phyloP scores from a whole-genome alignment of 2,888 invertebrate genomes.

The Hipparchia semele region DNA sequence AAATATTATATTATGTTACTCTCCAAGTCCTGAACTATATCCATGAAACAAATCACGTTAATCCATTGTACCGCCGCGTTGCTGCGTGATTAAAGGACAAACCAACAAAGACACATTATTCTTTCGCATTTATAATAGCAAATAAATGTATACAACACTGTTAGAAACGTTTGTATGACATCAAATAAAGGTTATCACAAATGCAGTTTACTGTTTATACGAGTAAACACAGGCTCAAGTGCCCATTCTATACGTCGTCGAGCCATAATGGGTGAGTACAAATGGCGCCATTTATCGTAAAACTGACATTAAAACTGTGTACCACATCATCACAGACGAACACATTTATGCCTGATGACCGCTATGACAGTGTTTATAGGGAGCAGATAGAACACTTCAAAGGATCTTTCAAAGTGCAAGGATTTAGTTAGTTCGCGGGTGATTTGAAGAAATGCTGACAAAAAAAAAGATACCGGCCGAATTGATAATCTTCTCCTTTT shows the following conservation, averaged over 20 bases:
- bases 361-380: not conserved
- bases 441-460: too few species aligned
- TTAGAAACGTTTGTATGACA: not conserved
- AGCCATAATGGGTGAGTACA: conserved; percentile 66
- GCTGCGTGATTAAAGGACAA: too few species aligned
- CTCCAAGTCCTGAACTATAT: too few species aligned
- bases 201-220: conserved; percentile 59
- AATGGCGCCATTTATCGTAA: conserved; percentile 77
- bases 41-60: too few species aligned
- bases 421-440: too few species aligned
- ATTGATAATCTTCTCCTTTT: too few species aligned
- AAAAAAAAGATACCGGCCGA: too few species aligned
- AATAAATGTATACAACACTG: not conserved
- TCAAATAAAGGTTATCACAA: conserved; percentile 42
- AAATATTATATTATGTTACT: too few species aligned
- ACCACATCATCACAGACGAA: conserved; percentile 63
- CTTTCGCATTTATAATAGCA: too few species aligned
- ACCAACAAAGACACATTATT: too few species aligned
- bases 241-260: conserved; percentile 68
- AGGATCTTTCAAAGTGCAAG: not conserved
- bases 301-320: conserved; percentile 73
- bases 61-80: too few species aligned
- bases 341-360: conserved; percentile 28
- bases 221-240: conserved; percentile 63
- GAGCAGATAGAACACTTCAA: not conserved